Base-by-base conservation (phyloP, 1,140 invertebrate genomes). In the Triops cancriformis region DNA sequence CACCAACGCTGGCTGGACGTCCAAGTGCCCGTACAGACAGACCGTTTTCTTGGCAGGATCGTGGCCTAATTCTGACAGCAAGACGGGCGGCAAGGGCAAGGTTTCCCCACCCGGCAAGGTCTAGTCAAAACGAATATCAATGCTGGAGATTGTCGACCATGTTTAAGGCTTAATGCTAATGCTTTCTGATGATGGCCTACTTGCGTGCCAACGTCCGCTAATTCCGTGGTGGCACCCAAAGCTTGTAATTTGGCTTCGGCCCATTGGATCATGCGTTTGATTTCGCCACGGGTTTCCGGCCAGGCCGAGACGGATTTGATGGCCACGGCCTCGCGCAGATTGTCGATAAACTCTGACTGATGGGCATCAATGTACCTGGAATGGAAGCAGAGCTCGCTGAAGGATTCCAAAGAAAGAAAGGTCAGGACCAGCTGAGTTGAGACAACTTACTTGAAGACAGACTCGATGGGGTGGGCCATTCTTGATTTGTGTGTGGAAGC, bases 261-360 rank as follows among this genome's bases (percentile, higher is more conserved):
- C 93, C 92, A 98, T 79, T 95, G 85, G 26, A 97, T 87, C 92
- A 94, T 93, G 81, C 86, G 87, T 12, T 87, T 82, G 75, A 93
- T 87, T 79, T 98, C 95, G 45, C 85, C 83, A 74, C 96, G 86
- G 72, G 89, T 88, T 79, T 94, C 90, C n/a, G 91, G 89, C 91
- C 91, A 94, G 83, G 93, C 91, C n/a, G 97, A 99, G 9, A 99
- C 94, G 45, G 96, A 98, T 82, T 94, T 91, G 82, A 99, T 99
- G 3, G 91, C 94, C 42, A 99, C 96, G 31, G 92, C 94, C 82
- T 97, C 92, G 78, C 88, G 88, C 64, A 99, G 86, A 79, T 90
- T 89, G 45, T 91, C 84, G 79, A 98, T 93, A 83, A 93, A 98
- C 37, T 89, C 87, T 18, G 84, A 81, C 83, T 91, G 89, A 81